Conservation (phyloP, 2,888 invertebrate genomes). For the Masnerella sp. region DNA sequence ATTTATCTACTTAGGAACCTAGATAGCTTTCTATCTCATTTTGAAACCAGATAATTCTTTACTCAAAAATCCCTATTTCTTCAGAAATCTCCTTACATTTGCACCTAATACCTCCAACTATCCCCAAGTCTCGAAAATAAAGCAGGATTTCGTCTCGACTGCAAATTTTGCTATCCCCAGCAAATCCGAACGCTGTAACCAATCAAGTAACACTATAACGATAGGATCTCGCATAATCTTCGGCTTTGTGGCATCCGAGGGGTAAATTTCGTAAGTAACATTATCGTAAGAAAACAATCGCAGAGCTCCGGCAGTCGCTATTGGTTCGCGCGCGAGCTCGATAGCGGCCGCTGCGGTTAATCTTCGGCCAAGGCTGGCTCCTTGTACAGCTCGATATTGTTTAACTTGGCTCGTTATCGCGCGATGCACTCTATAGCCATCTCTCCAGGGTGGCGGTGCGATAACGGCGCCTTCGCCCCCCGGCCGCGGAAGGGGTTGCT, state of each 20-base stretch:
- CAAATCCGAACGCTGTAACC: slow-evolving; percentile 18
- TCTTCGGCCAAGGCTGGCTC: slow-evolving; percentile 70
- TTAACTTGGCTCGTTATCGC: slow-evolving; percentile 78
- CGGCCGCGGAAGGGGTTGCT: slow-evolving; percentile 60
- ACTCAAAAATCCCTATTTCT: no score
- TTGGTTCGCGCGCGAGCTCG: slow-evolving; percentile 58
- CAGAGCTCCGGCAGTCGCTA: slow-evolving; percentile 49
- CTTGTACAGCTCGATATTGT: slow-evolving; percentile 77
- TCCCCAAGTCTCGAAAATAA: no score
- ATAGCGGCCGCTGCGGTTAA: slow-evolving; percentile 69
- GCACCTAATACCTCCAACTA: no score
- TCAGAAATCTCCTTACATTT: no score
- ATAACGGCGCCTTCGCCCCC: slow-evolving; percentile 67
- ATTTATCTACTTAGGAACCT: no score
- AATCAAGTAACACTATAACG: slow-evolving; percentile 13
- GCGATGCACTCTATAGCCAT: slow-evolving; percentile 77
- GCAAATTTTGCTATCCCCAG: neutral
- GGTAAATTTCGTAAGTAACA: slow-evolving; percentile 55
- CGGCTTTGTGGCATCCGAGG: slow-evolving; percentile 44
- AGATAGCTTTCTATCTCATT: no score
- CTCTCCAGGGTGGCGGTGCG: slow-evolving; percentile 71
- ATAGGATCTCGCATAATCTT: slow-evolving; percentile 47
- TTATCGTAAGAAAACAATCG: slow-evolving; percentile 61
- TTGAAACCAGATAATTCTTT: no score
- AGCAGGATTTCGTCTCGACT: neutral